Base-by-base conservation (phyloP, 2,113 vertebrate genomes). In the Eublepharis macularius region DNA sequence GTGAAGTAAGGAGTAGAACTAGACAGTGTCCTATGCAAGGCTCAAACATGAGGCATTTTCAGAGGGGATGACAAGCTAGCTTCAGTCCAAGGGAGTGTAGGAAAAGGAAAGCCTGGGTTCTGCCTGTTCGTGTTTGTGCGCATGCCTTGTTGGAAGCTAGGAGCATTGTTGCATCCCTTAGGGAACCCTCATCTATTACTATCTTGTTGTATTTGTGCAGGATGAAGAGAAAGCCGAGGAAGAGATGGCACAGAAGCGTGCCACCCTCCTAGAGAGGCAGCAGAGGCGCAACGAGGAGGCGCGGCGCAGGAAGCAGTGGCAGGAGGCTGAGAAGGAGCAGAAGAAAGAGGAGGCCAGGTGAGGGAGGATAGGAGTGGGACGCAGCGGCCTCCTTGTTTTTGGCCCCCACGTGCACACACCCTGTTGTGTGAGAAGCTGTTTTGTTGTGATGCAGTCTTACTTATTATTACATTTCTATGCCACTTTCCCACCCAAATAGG, bases 241-340 rank as follows among this genome's bases (percentile, higher is more conserved):
- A 4, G 98, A 98, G 91, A 98, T 98, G 97, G 98, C 97, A 2
- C 97, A 97, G 83, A 96, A 96, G 88, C 95, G 94, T 91, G 97
- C 98, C 26, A 97, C 95, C 54, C 87, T 99, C 87, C 88, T 98
- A 69, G 97, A 98, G 88, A 97, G 97, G 83, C 98, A 99, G 86
- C 97, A 98, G 92, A 97, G 97, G 87, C 95, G 98, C 86, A 94
- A 94, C 0, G 98, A 98, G 83, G 98, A 98, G 86, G 94, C 98
- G 1, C 96, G 96, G 90, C 96, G 88, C 89, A 96, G 97, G 16
- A 98, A 95, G 69, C 97, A 97, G 89, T 98, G 98, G 95, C 97
- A 97, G 90, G 98, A 98, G 88, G 96, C 95, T 0, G 98, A 98
- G 93, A 97, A 94, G 90, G 98, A 98, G 88, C 95, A 86, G 74